Conservation (phyloP, 2,888 invertebrate genomes). For the Diadegma fenestrale region DNA sequence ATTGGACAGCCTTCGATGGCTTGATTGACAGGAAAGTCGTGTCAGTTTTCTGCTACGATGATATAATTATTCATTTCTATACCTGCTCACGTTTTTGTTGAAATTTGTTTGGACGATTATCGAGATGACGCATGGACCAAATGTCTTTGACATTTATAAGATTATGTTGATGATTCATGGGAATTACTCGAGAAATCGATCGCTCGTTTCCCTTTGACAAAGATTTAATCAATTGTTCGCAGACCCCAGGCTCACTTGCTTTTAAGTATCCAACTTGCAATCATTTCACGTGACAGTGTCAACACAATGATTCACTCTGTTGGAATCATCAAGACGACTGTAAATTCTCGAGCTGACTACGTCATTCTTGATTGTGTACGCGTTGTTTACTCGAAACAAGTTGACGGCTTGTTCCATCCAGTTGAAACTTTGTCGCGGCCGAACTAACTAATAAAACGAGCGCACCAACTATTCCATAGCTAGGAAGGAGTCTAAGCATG, state of each 20-base stretch:
- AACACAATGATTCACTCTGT: conserved; percentile 27
- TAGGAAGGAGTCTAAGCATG: not conserved
- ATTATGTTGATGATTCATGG: not conserved
- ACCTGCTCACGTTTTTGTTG: not conserved
- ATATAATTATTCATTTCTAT: conserved; percentile 2
- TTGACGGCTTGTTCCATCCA: not conserved
- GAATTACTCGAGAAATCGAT: not conserved
- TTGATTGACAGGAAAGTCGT: conserved; percentile 1
- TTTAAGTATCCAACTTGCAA: conserved; percentile 13
- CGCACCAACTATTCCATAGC: not conserved
- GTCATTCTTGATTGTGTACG: not conserved
- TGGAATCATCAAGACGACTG: conserved; percentile 11
- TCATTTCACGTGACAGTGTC: conserved; percentile 26
- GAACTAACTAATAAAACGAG: conserved; percentile 4
- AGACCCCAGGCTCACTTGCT: not conserved
- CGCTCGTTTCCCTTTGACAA: not conserved
- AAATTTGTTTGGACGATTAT: not conserved
- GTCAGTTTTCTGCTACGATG: not conserved
- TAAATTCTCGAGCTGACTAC: conserved; percentile 3
- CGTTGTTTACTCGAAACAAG: conserved; percentile 25
- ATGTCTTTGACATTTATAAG: not conserved
- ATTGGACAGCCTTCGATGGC: not conserved
- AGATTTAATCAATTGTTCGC: not conserved
- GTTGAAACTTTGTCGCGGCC: conserved; percentile 31
- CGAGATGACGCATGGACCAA: not conserved